Evolutionary conservation across 2,888 invertebrate species (phyloP).

Genomic region (Brachylomia viminalis): DNA sequence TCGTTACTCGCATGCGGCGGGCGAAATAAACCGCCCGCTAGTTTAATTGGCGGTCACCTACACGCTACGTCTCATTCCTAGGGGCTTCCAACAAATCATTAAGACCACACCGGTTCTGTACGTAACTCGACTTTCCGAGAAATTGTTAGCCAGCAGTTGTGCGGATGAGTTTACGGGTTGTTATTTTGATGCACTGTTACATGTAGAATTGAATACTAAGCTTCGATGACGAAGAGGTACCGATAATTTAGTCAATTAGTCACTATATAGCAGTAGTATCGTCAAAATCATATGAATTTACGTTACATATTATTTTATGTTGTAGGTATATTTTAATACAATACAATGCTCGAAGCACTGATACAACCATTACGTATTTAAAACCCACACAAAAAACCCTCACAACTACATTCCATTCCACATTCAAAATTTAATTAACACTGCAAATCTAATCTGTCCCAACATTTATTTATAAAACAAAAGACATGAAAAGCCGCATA

Average conservation of each 20-base stretch:
- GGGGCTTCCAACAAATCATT: conserved; percentile 42
- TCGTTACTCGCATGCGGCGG: conserved; percentile 79
- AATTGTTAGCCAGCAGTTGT: conserved; percentile 30
- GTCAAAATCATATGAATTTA: neutral
- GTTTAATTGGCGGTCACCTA: conserved; percentile 83
- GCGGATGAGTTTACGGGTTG: neutral
- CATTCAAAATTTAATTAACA: conserved; percentile 39
- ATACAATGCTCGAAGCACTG: neutral
- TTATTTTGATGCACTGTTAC: conserved; percentile 2
- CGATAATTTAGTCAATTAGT: neutral
- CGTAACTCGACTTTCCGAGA: conserved; percentile 18
- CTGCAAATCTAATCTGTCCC: conserved; percentile 46
- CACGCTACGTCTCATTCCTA: conserved; percentile 54
- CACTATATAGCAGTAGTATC: neutral
- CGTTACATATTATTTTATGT: neutral
- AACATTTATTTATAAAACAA: conserved; percentile 58
- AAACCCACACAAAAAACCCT: neutral
- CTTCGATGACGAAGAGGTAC: neutral
- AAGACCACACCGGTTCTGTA: conserved; percentile 34
- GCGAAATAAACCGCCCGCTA: conserved; percentile 75
- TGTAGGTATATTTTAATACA: neutral
- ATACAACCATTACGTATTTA: neutral
- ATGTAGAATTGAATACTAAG: neutral
- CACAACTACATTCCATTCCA: neutral
- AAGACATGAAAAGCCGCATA: conserved; percentile 55